These are phyloP conservation scores for Drosophila neocordata DNA, from an alignment of 1,140 invertebrate genomes.

Conservation along the genomic window DNA sequence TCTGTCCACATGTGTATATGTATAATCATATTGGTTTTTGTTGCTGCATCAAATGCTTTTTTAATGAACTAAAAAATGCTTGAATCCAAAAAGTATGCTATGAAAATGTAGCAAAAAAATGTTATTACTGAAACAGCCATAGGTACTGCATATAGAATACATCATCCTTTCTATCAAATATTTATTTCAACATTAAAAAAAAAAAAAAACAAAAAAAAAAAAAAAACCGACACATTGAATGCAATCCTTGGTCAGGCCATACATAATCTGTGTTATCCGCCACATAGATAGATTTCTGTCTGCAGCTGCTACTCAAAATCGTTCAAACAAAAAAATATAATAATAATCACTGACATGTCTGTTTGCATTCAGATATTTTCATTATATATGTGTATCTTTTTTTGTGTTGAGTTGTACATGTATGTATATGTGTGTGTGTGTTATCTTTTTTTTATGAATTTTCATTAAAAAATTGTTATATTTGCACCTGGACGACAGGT, in stretches of 20 bases:
- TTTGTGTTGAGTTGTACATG: conserved; percentile 9
- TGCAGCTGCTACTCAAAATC: conserved; percentile 20
- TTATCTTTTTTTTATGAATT: conserved; percentile 59
- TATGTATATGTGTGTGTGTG: conserved; percentile 2
- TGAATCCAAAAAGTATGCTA: conserved; percentile 11
- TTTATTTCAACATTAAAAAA: conserved; percentile 7
- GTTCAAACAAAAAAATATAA: conserved; percentile 24
- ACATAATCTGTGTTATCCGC: conserved; percentile 11
- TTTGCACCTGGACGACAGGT: conserved; percentile 32
- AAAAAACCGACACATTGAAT: not conserved
- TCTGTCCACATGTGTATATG: not conserved
- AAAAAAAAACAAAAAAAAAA: not conserved
- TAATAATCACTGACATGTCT: conserved; percentile 30
- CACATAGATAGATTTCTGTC: conserved; percentile 12
- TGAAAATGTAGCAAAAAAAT: not conserved
- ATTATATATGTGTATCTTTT: conserved; percentile 20
- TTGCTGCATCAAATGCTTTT: conserved; percentile 6
- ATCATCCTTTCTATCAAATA: conserved; percentile 3
- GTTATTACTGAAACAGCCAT: not conserved
- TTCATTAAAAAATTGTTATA: conserved; percentile 49
- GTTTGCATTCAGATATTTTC: conserved; percentile 16
- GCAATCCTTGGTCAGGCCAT: not conserved
- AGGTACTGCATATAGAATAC: not conserved
- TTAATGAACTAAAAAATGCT: conserved; percentile 13
- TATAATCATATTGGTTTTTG: conserved; percentile 8